Evolutionary conservation across 2,113 vertebrate genomes (phyloP).

Genomic region (Caranx ignobilis): DNA sequence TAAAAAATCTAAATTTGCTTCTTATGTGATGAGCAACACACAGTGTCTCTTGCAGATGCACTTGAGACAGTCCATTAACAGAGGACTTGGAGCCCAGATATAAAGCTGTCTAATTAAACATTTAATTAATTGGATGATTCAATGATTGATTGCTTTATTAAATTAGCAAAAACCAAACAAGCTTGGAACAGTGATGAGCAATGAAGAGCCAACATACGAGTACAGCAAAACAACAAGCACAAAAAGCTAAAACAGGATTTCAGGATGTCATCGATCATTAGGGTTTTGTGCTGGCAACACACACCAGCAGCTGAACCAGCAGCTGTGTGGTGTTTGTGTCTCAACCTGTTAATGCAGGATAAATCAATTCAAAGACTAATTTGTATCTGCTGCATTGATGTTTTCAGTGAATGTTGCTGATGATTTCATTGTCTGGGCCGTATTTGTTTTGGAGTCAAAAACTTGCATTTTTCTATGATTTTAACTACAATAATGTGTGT

Average conservation of each 20-base stretch:
- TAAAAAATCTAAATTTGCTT: not conserved
- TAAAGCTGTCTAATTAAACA: not conserved
- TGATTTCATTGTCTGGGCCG: too few relatives aligned
- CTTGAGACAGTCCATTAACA: not conserved
- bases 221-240: not conserved
- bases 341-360: too few relatives aligned
- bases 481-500: too few relatives aligned
- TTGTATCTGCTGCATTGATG: too few relatives aligned
- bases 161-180: not conserved
- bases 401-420: too few relatives aligned
- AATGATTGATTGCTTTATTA: slow-evolving; percentile 3
- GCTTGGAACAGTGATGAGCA: not conserved
- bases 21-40: not conserved
- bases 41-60: not conserved
- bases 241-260: not conserved
- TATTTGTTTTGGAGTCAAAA: too few relatives aligned
- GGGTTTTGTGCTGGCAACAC: too few relatives aligned
- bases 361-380: too few relatives aligned
- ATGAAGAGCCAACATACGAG: not conserved
- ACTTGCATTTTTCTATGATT: too few relatives aligned
- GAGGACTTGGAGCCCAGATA: not conserved
- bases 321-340: too few relatives aligned
- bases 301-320: too few relatives aligned
- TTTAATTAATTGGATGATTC: slow-evolving; percentile 33
- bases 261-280: not conserved